Conservation (phyloP, 2,113 vertebrate species). For the Forbesichthys papilliferus region DNA sequence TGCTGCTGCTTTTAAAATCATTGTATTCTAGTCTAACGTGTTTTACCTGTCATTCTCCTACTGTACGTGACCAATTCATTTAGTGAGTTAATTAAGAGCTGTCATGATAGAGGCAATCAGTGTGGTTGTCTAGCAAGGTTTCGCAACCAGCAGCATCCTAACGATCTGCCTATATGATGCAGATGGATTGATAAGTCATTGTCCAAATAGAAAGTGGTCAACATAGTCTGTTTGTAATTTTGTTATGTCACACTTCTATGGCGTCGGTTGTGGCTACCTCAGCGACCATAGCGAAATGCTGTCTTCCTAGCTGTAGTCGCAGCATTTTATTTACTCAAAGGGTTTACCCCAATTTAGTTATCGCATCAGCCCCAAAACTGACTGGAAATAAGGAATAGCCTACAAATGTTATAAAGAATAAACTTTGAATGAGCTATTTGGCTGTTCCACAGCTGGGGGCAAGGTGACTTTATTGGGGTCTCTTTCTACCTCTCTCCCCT, state of each 20-base stretch:
- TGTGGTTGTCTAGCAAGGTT: conserved; percentile 41
- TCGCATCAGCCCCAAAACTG: conserved; percentile 60
- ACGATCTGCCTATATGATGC: conserved; percentile 30
- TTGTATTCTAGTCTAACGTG: no score
- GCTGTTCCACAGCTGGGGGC: conserved; percentile 29
- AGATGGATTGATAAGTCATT: conserved; percentile 26
- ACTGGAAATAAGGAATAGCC: conserved; percentile 45
- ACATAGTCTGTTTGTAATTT: neutral
- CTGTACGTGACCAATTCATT: neutral
- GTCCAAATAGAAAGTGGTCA: neutral
- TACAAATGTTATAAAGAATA: conserved; percentile 32
- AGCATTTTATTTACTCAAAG: conserved; percentile 33
- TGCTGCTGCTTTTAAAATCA: conserved; percentile 11
- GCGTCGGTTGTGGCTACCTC: neutral
- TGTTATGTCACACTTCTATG: conserved; percentile 5
- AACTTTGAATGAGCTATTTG: neutral
- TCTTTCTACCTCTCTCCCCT: no score
- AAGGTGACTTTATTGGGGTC: conserved; percentile 4
- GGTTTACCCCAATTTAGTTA: conserved; percentile 55
- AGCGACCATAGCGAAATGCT: conserved; percentile 17
- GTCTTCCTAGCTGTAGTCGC: conserved; percentile 41
- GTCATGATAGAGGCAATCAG: conserved; percentile 18
- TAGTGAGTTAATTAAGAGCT: conserved; percentile 2
- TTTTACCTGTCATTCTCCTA: no score
- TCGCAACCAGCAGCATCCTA: conserved; percentile 19